Conservation (phyloP, 2,113 vertebrate genomes). For the Acrocephalus arundinaceus region DNA sequence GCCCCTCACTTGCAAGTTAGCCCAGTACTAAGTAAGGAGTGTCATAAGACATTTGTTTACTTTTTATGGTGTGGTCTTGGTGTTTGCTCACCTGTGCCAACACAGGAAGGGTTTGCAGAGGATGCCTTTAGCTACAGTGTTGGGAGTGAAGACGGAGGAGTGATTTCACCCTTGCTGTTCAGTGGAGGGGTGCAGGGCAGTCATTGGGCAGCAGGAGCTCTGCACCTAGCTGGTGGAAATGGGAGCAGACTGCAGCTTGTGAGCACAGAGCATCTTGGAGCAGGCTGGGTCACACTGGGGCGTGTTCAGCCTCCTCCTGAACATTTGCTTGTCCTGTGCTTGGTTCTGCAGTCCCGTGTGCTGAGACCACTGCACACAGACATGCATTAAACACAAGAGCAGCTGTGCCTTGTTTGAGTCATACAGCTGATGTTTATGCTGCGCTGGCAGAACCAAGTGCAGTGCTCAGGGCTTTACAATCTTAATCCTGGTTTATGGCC, state of each 20-base stretch:
- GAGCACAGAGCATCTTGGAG: not conserved
- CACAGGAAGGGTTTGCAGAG: not conserved
- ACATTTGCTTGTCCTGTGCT: not conserved
- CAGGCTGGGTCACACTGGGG: not conserved
- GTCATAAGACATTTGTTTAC: not conserved
- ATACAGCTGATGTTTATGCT: not conserved
- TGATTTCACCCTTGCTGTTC: not conserved
- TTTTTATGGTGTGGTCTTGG: not conserved
- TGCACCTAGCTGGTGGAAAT: not conserved
- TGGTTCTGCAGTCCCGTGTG: not conserved
- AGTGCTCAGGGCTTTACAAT: not conserved
- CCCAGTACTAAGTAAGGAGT: not conserved
- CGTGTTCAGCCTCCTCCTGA: not conserved
- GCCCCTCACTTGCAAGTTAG: not conserved
- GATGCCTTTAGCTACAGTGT: not conserved
- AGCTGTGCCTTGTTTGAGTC: conserved; percentile 5
- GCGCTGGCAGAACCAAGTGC: not conserved
- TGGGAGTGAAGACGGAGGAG: not conserved
- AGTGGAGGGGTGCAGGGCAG: not conserved
- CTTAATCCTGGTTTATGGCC: not conserved
- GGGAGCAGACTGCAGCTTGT: not conserved
- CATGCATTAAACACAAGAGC: fast-evolving
- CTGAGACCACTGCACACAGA: not conserved
- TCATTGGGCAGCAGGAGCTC: not conserved
- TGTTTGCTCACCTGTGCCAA: conserved; percentile 52